Conservation (phyloP, 2,113 vertebrate genomes). For the Dasyprocta punctata region DNA sequence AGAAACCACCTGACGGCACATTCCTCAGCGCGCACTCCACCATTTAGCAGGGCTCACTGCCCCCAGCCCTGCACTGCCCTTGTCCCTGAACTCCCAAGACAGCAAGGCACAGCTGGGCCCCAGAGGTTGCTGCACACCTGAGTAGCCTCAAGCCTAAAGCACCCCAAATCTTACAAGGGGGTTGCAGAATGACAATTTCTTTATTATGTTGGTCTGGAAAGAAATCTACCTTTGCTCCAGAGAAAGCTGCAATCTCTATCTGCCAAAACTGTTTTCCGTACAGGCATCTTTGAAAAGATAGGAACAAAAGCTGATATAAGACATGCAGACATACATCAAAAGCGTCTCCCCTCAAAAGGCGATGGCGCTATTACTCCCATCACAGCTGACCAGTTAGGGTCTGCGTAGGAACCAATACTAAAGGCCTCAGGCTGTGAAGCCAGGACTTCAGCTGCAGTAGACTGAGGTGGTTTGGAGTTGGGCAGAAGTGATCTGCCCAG, state of each 20-base stretch:
- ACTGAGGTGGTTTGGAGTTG: no score
- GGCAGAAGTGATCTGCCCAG: no score
- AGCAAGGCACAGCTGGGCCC: neutral
- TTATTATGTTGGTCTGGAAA: neutral
- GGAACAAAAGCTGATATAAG: neutral
- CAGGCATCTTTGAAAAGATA: neutral
- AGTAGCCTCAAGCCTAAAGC: neutral
- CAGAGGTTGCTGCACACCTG: neutral
- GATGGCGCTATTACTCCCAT: neutral
- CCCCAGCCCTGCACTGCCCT: neutral
- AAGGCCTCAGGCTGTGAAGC: neutral
- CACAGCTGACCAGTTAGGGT: neutral
- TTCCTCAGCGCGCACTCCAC: accelerated
- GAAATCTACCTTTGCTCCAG: neutral
- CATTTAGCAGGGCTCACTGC: neutral
- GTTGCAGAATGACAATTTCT: neutral
- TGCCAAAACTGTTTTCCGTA: neutral
- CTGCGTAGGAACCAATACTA: neutral
- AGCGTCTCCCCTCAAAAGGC: neutral
- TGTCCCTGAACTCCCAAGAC: neutral
- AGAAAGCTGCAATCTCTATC: neutral
- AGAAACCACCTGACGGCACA: neutral
- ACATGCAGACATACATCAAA: neutral
- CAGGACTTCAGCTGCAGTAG: neutral
- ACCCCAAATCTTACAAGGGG: neutral